Percentiles rank a stretch among this genome's conserved stretches.
Evolutionary conservation across 2,113 vertebrate species (phyloP).

Genomic region (Archocentrus centrarchus): DNA sequence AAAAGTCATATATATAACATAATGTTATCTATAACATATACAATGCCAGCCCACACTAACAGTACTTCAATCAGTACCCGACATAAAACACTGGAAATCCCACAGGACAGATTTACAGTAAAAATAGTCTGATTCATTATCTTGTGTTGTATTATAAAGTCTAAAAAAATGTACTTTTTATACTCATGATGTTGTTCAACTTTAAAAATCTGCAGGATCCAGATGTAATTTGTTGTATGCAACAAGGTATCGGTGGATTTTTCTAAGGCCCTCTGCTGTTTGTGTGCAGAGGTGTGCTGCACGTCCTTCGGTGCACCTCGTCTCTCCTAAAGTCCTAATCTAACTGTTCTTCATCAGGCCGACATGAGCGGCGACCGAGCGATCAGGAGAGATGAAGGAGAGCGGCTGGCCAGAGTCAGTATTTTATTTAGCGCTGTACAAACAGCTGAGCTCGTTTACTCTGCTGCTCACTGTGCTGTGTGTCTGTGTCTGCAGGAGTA

Average conservation of each 20-base stretch:
- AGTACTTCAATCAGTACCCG: not conserved
- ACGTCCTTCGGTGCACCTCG: not conserved
- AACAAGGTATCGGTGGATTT: too few species aligned
- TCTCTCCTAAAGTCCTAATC: not conserved
- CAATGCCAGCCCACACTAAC: too few species aligned
- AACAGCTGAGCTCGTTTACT: not conserved
- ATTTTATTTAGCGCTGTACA: not conserved
- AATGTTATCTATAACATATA: too few species aligned
- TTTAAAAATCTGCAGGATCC: accelerated
- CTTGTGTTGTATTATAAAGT: not conserved
- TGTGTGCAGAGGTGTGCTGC: not conserved
- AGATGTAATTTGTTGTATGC: not conserved
- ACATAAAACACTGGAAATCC: not conserved
- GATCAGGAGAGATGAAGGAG: constrained; percentile 91
- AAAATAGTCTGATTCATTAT: not conserved
- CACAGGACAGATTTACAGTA: not conserved
- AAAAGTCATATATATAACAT: too few species aligned
- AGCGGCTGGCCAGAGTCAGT: constrained; percentile 91
- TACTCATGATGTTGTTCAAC: not conserved
- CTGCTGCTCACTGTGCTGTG: not conserved
- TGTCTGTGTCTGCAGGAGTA: constrained; percentile 85
- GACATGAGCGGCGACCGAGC: constrained; percentile 87
- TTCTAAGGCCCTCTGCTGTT: too few species aligned
- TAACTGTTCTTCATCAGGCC: constrained; percentile 74
- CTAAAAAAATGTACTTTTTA: not conserved